Evolutionary conservation across 1,140 invertebrate species (phyloP), one percentile per base, ranked within the genome.

Genomic region (Drosophila aff.): DNA sequence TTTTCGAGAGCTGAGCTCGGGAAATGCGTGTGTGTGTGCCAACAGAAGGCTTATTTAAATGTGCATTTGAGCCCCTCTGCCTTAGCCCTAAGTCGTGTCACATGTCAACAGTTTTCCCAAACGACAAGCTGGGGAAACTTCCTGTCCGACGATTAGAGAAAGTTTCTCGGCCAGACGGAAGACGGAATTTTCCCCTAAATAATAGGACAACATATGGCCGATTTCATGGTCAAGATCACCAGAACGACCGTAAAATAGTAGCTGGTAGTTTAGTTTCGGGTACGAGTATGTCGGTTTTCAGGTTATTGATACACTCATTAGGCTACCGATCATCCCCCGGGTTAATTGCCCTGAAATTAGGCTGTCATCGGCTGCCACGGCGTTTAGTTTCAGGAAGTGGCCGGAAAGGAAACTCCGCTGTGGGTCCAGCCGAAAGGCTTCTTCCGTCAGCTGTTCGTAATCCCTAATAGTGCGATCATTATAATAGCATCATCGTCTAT

Each of bases 401-500:
- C 16, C 31, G 16, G 11, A 6, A 57, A 73, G 57, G 76, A 55
- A 40, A 18, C 64, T 57, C 31, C 61, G 44, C 11, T 53, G 41
- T 52, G 36, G 36, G 38, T 55, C 58, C 64, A 52, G 40, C 62
- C 28, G 52, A 69, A 71, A 71, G 64, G 67, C 67, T 71, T 71
- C 67, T 60, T 58, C 44, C 67, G 67, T 79, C 75, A 72, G 76
- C 76, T 79, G 76, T 64, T 79, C 43, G 57, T 78, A 81, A 73
- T 84, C 64, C 68, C 68, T 84, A 79, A 81, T 84, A 86, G 82
- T 85, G 82, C 82, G 82, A 82, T 85, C 82, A 85, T 85, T 85
- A 84, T 84, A 85, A 82, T 85, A 85, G 82, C 82, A 86, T 86
- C 82, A 85, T 79, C 82, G 82, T 86, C 76, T 85, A 85, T 85